A percentile compares a stretch with the other conserved stretches of the same genome.
phyloP scores from a whole-genome alignment of 1,140 invertebrate genomes.

The Drosophila eugracilis region DNA sequence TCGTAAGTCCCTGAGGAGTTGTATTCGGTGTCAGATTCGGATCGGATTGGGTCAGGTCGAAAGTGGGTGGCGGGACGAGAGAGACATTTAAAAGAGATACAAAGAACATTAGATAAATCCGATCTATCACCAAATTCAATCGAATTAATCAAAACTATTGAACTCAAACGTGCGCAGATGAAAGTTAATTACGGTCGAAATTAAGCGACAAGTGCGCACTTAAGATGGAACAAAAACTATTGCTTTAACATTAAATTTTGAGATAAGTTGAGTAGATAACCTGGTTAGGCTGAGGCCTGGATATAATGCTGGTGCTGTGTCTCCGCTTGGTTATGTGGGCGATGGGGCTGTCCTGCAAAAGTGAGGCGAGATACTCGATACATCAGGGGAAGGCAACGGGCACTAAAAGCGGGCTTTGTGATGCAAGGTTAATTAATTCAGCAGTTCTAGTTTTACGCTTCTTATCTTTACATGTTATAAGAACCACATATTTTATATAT shows the following conservation, averaged over 20 bases:
- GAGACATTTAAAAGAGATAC: conserved; percentile 45
- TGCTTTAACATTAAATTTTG: conserved; percentile 27
- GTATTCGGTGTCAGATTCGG: conserved; percentile 27
- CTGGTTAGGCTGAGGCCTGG: conserved; percentile 85
- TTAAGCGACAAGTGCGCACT: conserved; percentile 49
- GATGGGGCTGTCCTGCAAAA: conserved; percentile 86
- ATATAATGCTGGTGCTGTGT: conserved; percentile 89
- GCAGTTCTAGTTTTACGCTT: neutral
- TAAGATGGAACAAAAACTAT: conserved; percentile 25
- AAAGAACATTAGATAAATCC: conserved; percentile 53
- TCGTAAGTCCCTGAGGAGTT: conserved; percentile 86
- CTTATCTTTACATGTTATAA: too few relatives aligned
- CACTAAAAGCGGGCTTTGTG: conserved; percentile 37
- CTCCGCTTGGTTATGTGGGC: conserved; percentile 88
- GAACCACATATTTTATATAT: too few relatives aligned
- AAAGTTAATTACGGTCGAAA: conserved; percentile 18
- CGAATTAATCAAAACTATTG: conserved; percentile 15
- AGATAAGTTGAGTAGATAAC: conserved; percentile 71
- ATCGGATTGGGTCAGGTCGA: conserved; percentile 27
- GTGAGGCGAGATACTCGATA: conserved; percentile 61
- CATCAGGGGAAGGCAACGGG: conserved; percentile 61
- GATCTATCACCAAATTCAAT: neutral
- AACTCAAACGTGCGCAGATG: conserved; percentile 49
- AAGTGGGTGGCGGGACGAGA: conserved; percentile 21
- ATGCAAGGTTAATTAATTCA: conserved; percentile 22